Evolutionary conservation across 2,797 vertebrate species (phyloP).

Genomic region (Syndactyla subalaris): DNA sequence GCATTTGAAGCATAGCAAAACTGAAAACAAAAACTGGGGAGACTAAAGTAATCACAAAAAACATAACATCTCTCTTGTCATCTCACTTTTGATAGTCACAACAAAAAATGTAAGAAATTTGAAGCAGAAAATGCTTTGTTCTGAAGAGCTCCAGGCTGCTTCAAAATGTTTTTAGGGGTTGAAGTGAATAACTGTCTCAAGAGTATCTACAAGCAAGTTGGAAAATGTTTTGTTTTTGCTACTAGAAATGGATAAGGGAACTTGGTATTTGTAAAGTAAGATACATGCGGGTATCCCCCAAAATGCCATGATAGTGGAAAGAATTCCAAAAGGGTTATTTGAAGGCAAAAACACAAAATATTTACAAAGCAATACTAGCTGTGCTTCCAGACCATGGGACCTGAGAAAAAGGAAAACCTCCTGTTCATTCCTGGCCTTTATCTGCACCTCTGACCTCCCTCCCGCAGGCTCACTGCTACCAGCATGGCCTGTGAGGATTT

Average conservation of each 20-base stretch:
- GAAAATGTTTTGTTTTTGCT: not conserved
- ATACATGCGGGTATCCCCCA: too few species aligned
- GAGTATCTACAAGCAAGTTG: not conserved
- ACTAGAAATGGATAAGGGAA: not conserved
- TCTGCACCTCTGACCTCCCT: too few species aligned
- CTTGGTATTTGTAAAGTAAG: not conserved
- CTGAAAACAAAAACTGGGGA: not conserved
- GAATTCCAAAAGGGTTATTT: too few species aligned
- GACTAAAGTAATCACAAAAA: not conserved
- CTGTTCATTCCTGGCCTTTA: too few species aligned
- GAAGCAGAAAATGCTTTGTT: not conserved
- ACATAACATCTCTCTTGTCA: not conserved
- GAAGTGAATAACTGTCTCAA: not conserved
- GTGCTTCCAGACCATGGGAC: too few species aligned
- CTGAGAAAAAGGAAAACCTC: too few species aligned
- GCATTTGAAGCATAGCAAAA: not conserved
- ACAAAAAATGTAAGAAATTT: not conserved
- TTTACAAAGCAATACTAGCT: too few species aligned
- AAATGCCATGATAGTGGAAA: too few species aligned
- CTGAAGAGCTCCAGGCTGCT: not conserved
- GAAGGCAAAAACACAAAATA: too few species aligned
- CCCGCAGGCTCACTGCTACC: too few species aligned
- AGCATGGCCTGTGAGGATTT: too few species aligned
- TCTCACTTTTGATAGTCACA: not conserved
- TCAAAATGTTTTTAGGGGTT: not conserved